Conservation (phyloP, 1,140 invertebrate genomes). For the Homalodisca vitripennis region DNA sequence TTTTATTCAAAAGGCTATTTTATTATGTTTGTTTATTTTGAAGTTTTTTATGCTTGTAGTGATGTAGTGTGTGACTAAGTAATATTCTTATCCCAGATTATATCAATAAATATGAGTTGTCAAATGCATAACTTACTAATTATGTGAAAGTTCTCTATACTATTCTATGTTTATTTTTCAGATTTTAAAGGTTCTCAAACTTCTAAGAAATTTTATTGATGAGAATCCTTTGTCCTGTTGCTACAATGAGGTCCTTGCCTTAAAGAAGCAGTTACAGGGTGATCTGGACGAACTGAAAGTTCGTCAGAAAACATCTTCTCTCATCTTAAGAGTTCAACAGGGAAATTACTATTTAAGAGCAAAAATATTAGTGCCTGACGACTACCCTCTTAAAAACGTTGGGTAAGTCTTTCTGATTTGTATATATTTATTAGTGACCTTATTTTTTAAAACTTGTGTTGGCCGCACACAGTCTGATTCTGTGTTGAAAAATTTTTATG, state of each 20-base stretch:
- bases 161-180: constrained; percentile 42
- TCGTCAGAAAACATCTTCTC: constrained; percentile 64
- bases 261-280: constrained; percentile 55
- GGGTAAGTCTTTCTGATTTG: constrained; percentile 51
- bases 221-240: constrained; percentile 73
- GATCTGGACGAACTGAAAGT: constrained; percentile 61
- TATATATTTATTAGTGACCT: too few species aligned
- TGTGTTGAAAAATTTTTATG: too few species aligned
- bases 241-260: constrained; percentile 66
- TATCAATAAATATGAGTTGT: too few species aligned
- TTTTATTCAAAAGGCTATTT: too few species aligned
- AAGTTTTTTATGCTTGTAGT: too few species aligned
- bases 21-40: too few species aligned
- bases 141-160: too few species aligned
- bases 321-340: constrained; percentile 59
- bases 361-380: constrained; percentile 60
- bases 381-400: constrained; percentile 61
- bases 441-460: too few species aligned
- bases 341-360: constrained; percentile 60
- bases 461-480: too few species aligned
- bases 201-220: constrained; percentile 65
- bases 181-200: constrained; percentile 57
- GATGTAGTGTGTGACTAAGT: too few species aligned
- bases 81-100: too few species aligned
- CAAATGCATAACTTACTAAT: too few species aligned